A percentile compares a stretch with the other conserved stretches of the same genome.
These are phyloP conservation scores for Margarornis squamiger DNA, from an alignment of 2,797 vertebrate genomes.

Conservation along the genomic window DNA sequence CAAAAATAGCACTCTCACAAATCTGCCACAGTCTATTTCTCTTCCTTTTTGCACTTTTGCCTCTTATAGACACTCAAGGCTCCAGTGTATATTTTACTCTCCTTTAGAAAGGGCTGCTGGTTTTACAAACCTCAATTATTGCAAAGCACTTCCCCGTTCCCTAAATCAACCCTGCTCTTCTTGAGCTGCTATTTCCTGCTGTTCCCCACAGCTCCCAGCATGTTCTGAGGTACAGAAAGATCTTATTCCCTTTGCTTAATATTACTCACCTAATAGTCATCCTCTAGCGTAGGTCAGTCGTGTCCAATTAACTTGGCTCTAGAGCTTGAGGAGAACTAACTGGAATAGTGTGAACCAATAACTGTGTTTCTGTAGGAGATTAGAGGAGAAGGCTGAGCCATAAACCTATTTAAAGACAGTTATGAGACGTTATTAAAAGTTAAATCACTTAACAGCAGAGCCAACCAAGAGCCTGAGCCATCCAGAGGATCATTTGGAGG, in stretches of 20 bases:
- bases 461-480: not conserved
- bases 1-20: not conserved
- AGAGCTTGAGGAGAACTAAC: conserved; percentile 15
- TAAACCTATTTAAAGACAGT: conserved; percentile 27
- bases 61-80: not conserved
- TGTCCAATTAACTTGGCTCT: not conserved
- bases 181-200: conserved; percentile 23
- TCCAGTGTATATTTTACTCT: not conserved
- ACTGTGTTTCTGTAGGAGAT: conserved; percentile 17
- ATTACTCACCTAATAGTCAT: not conserved
- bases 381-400: conserved; percentile 12
- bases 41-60: not conserved
- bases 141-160: not conserved
- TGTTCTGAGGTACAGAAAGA: not conserved
- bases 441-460: conserved; percentile 12
- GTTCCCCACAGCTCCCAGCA: not conserved
- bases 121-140: not conserved
- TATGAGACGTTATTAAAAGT: conserved; percentile 15
- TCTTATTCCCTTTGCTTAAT: conserved; percentile 8
- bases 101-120: not conserved
- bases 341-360: conserved; percentile 11
- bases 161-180: not conserved
- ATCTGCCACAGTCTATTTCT: not conserved
- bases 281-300: not conserved
- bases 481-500: not conserved